Evolutionary conservation across 2,113 vertebrate genomes (phyloP), one percentile per base, ranked within the genome.

Genomic region (Formicarius rufipectus): DNA sequence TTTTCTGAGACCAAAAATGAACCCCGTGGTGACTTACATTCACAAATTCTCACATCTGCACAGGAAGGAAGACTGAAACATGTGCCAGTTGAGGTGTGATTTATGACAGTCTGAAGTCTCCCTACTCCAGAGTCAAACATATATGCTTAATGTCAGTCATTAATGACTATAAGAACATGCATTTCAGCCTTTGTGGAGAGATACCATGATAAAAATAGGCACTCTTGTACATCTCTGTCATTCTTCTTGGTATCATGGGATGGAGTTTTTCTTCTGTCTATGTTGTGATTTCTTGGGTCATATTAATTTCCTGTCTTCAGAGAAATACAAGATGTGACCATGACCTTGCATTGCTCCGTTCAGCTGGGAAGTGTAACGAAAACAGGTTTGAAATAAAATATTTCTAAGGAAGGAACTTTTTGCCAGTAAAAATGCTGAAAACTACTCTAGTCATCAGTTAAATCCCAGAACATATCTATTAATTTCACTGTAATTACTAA

Each of bases 341-440:
- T 92, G 91, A 95, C 89, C 95, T 92, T 60, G 62, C 0, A 0
- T 79, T 96, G 53, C 84, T 95, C 39, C 39, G 20, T 93, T 89
- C 80, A 90, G 78, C 76, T 91, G 87, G 58, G 89, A 92, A 85
- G 66, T 93, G 73, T 77, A 93, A 78, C 77, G 85, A 93, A 93
- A 95, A 4, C 42, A 90, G 42, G 69, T 93, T 93, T 91, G 71
- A 96, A 95, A 96, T 96, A 79, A 95, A 95, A 62, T 84, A 67
- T 95, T 94, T 91, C 42, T 47, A 39, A 90, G 58, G 79, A 95
- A 93, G 40, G 62, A 82, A 90, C 69, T 82, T 88, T 82, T 33
- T 94, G 58, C 84, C 75, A 94, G 66, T 81, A 95, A 94, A 95
- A 93, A 93, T 88, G 67, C 71, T 95, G 91, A 94, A 92, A 96